Conservation (phyloP, 2,113 vertebrate species). For the Tragelaphus buxtoni region DNA sequence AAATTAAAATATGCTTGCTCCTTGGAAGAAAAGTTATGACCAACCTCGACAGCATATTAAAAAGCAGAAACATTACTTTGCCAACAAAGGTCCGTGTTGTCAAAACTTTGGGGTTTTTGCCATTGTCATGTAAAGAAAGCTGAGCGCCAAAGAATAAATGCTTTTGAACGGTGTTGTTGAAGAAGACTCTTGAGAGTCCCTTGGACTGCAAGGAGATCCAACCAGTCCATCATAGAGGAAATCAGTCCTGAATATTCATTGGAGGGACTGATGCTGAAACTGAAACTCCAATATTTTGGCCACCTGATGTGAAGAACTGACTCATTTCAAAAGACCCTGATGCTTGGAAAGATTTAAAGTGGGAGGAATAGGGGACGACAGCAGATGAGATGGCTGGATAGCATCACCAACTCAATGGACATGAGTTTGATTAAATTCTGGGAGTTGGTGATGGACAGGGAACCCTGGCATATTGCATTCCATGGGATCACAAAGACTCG, state of each 20-base stretch:
- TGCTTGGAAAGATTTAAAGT: background rate
- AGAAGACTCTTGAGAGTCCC: background rate
- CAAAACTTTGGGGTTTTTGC: background rate
- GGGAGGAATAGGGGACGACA: background rate
- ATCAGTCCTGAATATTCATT: background rate
- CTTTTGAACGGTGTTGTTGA: background rate
- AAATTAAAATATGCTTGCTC: background rate
- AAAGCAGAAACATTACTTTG: background rate
- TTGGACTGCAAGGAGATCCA: background rate
- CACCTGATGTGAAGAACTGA: background rate
- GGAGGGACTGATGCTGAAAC: background rate
- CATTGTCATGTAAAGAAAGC: background rate
- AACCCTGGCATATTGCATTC: background rate
- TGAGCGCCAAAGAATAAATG: rapidly evolving
- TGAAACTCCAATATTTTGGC: background rate
- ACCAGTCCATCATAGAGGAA: rapidly evolving
- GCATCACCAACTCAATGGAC: background rate
- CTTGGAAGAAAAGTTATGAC: background rate
- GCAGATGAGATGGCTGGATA: rapidly evolving
- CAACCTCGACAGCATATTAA: background rate
- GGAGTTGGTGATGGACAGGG: background rate
- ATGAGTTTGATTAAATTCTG: background rate
- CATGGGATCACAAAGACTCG: background rate
- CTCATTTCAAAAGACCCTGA: background rate
- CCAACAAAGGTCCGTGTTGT: background rate